Percentiles rank a stretch among this genome's conserved stretches.
Evolutionary conservation across 1,140 invertebrate genomes (phyloP).

Genomic region (Limonius californicus): DNA sequence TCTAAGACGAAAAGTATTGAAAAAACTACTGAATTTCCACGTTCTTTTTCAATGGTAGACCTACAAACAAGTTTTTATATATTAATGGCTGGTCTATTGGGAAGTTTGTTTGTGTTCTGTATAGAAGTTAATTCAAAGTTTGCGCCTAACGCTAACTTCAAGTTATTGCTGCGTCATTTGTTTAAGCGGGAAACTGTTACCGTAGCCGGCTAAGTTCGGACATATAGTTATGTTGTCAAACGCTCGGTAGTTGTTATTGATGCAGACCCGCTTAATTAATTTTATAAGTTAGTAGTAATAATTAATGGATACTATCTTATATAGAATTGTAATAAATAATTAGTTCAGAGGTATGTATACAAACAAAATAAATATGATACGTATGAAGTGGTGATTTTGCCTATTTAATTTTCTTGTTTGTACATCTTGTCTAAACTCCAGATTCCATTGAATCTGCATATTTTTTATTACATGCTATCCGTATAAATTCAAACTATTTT

Average conservation of each 20-base stretch:
- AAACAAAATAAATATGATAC: no score
- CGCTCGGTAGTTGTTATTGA: background rate
- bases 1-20: background rate
- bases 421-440: no score
- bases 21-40: background rate
- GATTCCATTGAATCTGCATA: no score
- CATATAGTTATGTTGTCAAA: background rate
- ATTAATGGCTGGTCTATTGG: background rate
- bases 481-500: no score
- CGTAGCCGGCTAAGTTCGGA: background rate
- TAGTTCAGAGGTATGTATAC: background rate
- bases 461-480: no score
- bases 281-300: background rate
- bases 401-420: no score
- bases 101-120: background rate
- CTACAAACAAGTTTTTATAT: background rate
- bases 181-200: background rate
- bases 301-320: background rate
- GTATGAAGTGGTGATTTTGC: no score
- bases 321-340: background rate
- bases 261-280: background rate
- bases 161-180: background rate
- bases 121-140: background rate
- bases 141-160: background rate
- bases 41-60: background rate